Percentiles rank a stretch among this genome's conserved stretches.
Conservation (phyloP, 1,140 invertebrate species). For the Epicauta chinensis region DNA sequence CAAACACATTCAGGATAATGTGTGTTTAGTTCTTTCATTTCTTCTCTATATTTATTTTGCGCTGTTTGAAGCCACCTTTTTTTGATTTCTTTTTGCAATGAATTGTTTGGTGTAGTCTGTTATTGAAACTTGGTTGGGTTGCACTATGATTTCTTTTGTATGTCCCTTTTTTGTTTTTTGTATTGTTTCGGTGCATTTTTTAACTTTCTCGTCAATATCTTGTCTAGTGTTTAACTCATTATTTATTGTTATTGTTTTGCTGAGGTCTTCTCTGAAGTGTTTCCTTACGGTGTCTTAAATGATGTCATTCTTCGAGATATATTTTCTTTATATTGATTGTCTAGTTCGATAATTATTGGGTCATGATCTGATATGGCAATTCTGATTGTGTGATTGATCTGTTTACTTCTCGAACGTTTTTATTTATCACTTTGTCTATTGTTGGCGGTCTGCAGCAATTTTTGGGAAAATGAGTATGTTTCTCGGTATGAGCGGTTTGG, state of each 20-base stretch:
- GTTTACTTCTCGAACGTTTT: not conserved
- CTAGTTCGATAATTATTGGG: not conserved
- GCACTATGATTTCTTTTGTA: too few relatives aligned
- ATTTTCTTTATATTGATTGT: too few relatives aligned
- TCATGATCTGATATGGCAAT: not conserved
- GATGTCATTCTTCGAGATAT: not conserved
- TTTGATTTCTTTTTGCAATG: too few relatives aligned
- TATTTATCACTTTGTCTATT: not conserved
- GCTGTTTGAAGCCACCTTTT: too few relatives aligned
- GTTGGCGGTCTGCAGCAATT: not conserved
- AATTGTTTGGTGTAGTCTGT: too few relatives aligned
- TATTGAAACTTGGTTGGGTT: too few relatives aligned
- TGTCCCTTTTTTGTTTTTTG: too few relatives aligned
- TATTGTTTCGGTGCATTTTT: not conserved
- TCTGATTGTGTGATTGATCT: not conserved
- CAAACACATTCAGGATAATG: too few relatives aligned
- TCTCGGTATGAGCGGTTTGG: too few relatives aligned
- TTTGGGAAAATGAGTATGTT: too few relatives aligned
- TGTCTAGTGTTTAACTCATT: not conserved
- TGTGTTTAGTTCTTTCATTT: too few relatives aligned
- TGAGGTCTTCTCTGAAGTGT: not conserved
- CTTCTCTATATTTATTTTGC: too few relatives aligned
- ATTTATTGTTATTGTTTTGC: not conserved
- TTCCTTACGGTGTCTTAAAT: not conserved
- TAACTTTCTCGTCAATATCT: not conserved